Evolutionary conservation across 2,113 vertebrate species (phyloP), one percentile per base, ranked within the genome.

Genomic region (Corythaeola cristata): DNA sequence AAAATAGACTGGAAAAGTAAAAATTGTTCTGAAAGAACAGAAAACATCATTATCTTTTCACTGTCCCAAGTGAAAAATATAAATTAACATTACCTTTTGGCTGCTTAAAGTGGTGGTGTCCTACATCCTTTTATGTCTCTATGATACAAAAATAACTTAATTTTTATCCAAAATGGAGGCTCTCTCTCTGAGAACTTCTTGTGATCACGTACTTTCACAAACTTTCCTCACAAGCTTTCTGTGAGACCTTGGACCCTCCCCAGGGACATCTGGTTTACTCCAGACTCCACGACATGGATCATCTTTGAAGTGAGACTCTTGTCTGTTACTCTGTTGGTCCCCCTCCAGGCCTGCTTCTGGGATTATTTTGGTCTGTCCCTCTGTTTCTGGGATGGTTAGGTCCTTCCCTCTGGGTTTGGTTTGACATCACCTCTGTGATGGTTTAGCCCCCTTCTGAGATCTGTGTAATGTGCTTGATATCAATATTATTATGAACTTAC

Each of bases 291-390:
- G 26, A 21, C 3, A 1, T 32, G 39, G 49, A n/a, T 50, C 11
- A 30, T 21, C 49, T 84, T 55, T 72, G 30, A 63, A 53, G 28
- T 3, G 4, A 67, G 21, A 12, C 27, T 45, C 21, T 58, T 58
- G 5, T 39, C 47, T 52, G 12, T 37, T 47, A 13, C 33, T 44
- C 12, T 50, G 2, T 18, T 50, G 47, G 28, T 69, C 1, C 5
- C 3, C 9, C 20, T 33, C 1, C 0, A 3, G 11, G 14, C 8
- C 8, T 15, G 22, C 0, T 14, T 74, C 60, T 58, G 52, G 14
- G 5, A 11, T 87, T 3, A 28, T 47, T 69, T 68, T 1, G 6
- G 28, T 45, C 17, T 60, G 22, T 37, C 28, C 4, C 55, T 9
- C 19, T 8, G 22, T 23, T 81, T 77, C 39, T 69, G 12, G 23